A percentile compares a stretch with the other conserved stretches of the same genome.
Conservation (phyloP, 2,797 vertebrate species). For the Pipistrellus pipistrellus region DNA sequence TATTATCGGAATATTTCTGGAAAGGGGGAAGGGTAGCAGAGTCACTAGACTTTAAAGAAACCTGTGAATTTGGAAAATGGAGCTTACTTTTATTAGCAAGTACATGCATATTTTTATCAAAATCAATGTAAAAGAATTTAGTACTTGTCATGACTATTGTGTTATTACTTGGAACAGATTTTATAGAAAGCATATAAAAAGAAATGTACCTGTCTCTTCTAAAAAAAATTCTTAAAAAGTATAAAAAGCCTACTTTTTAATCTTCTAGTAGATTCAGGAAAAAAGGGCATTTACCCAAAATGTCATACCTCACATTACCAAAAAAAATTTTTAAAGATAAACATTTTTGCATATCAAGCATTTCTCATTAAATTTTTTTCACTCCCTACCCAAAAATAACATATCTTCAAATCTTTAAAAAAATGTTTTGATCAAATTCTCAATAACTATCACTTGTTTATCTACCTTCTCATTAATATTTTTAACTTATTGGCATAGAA, state of each 20-base stretch:
- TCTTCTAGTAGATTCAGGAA: neutral
- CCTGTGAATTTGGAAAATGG: neutral
- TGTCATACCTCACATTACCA: neutral
- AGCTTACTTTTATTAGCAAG: neutral
- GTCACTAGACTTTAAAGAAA: neutral
- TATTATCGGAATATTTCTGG: neutral
- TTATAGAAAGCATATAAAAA: conserved; percentile 13
- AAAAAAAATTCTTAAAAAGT: neutral
- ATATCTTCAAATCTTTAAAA: neutral
- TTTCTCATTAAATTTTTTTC: neutral
- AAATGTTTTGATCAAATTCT: neutral
- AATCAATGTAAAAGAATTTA: neutral
- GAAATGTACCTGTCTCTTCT: neutral
- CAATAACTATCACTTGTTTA: neutral
- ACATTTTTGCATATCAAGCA: neutral
- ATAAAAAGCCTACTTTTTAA: neutral
- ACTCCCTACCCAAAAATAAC: neutral
- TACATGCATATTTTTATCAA: neutral
- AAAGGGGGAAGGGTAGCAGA: neutral
- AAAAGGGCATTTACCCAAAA: neutral
- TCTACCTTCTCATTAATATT: neutral
- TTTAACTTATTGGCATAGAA: neutral
- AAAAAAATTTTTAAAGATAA: neutral
- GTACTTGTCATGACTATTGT: neutral
- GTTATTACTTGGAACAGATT: neutral